Evolutionary conservation across 2,797 vertebrate species (phyloP).

Genomic region (Sebastes glaucus): DNA sequence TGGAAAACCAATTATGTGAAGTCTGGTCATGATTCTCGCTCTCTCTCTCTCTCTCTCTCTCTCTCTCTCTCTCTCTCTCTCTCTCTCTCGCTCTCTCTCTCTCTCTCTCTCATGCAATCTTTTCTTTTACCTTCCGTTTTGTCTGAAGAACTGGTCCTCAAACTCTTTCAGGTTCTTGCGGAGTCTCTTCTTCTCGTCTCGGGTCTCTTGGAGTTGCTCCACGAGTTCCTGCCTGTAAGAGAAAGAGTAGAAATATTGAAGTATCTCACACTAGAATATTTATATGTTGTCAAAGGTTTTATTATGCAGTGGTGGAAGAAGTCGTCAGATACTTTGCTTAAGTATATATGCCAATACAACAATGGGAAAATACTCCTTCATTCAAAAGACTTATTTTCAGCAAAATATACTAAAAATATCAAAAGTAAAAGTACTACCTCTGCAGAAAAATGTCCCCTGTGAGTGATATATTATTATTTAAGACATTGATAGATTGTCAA

Average conservation of each 20-base stretch:
- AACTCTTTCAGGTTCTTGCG: slow-evolving; percentile 96
- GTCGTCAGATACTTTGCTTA: not conserved
- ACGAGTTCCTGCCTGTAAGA: slow-evolving; percentile 90
- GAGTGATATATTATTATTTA: not conserved
- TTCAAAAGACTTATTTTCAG: not conserved
- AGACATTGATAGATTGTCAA: not conserved
- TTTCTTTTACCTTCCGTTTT: slow-evolving; percentile 91
- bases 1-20: not conserved
- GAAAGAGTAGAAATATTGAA: not conserved
- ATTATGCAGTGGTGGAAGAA: not conserved
- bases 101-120: not conserved
- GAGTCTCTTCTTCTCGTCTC: slow-evolving; percentile 96
- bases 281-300: not conserved
- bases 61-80: not conserved
- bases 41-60: not conserved
- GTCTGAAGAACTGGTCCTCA: slow-evolving; percentile 95
- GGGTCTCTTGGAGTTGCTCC: slow-evolving; percentile 94
- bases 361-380: not conserved
- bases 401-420: not conserved
- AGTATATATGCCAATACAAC: not conserved
- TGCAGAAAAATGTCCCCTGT: not conserved
- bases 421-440: not conserved
- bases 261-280: not conserved
- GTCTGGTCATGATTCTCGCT: not conserved
- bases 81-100: not conserved